These are phyloP conservation scores for Scaptomyza hsui DNA, from an alignment of 1,140 invertebrate genomes.

Conservation along the genomic window DNA sequence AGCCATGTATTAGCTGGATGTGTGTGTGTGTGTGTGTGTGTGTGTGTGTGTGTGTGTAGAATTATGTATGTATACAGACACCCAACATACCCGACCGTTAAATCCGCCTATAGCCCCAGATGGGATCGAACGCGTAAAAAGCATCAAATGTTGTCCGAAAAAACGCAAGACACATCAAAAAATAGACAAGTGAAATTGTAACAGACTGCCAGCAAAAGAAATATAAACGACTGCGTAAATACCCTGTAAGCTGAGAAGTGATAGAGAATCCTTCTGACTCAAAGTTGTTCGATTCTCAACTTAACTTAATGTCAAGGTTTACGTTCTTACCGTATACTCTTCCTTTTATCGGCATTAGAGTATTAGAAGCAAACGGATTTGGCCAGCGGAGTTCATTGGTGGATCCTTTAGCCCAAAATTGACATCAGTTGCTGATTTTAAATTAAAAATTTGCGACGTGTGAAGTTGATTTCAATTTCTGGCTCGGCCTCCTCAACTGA, in stretches of 20 bases:
- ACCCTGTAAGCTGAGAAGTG: too few relatives aligned
- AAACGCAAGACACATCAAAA: slow-evolving; percentile 43
- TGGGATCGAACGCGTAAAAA: slow-evolving; percentile 52
- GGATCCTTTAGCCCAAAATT: slow-evolving; percentile 51
- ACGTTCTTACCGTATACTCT: not conserved
- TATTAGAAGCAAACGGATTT: not conserved
- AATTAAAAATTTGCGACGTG: slow-evolving; percentile 83
- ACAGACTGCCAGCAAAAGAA: not conserved
- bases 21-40: slow-evolving; percentile 29
- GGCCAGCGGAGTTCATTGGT: not conserved
- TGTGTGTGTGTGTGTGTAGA: slow-evolving; percentile 24
- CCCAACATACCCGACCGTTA: not conserved
- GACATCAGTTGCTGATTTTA: slow-evolving; percentile 82
- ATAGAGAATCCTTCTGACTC: too few relatives aligned
- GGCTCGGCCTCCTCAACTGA: slow-evolving; percentile 20
- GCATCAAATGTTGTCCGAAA: slow-evolving; percentile 77
- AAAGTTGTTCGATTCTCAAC: too few relatives aligned
- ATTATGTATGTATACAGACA: slow-evolving; percentile 63
- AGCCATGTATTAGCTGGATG: slow-evolving; percentile 73
- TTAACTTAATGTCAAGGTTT: too few relatives aligned
- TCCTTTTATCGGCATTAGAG: not conserved
- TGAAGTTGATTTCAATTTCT: slow-evolving; percentile 81
- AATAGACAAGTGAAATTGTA: slow-evolving; percentile 1
- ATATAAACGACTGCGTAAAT: not conserved
- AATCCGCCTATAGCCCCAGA: not conserved